These are phyloP conservation scores for Silurus asotus DNA, from an alignment of 2,113 vertebrate genomes.

Conservation along the genomic window DNA sequence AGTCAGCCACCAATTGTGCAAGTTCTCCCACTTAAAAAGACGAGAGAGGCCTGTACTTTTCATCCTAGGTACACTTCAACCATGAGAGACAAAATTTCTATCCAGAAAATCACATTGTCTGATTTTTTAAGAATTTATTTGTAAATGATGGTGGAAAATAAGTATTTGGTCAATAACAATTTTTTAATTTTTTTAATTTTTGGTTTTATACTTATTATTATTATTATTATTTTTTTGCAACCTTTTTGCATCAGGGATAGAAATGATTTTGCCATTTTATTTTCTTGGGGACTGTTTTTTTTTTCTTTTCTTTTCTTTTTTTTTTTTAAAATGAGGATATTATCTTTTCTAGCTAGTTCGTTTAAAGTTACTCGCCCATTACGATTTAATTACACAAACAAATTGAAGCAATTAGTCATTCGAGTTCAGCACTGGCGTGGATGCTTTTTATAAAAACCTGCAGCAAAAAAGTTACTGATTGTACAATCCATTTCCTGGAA, in stretches of 20 bases:
- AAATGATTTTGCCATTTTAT: not conserved
- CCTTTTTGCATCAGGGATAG: not conserved
- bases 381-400: conserved; percentile 13
- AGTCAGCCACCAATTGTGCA: too few relatives aligned
- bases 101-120: too few relatives aligned
- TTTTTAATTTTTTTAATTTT: too few relatives aligned
- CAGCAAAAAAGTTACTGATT: not conserved
- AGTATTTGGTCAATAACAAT: too few relatives aligned
- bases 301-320: not conserved
- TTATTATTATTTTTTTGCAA: not conserved
- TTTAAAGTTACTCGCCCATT: conserved; percentile 3
- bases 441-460: not conserved
- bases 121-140: too few relatives aligned
- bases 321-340: not conserved
- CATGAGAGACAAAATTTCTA: too few relatives aligned
- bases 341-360: not conserved
- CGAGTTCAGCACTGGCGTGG: not conserved
- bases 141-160: too few relatives aligned
- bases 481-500: not conserved
- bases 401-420: conserved; percentile 25
- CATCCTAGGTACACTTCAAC: too few relatives aligned
- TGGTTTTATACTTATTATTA: too few relatives aligned
- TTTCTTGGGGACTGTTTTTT: not conserved
- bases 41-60: too few relatives aligned
- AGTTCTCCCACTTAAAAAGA: too few relatives aligned